Percentiles rank a stretch among this genome's conserved stretches.
phyloP scores from a whole-genome alignment of 23 tunicate genomes.

The Ascidia mentula region DNA sequence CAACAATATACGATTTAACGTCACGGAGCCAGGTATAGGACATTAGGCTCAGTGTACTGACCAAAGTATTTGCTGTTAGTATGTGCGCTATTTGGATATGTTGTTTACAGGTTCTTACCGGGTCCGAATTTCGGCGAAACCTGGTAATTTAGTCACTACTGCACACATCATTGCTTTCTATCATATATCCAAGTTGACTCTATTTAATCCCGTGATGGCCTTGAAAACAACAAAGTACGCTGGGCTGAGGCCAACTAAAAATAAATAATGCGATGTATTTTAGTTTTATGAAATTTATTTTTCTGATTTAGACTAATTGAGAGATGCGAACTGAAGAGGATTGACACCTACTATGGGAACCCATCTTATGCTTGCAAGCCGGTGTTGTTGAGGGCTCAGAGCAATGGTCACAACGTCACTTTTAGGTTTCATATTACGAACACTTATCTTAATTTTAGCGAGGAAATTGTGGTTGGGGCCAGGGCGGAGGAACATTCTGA shows the following conservation, averaged over 20 bases:
- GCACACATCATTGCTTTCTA: neutral
- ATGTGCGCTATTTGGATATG: neutral
- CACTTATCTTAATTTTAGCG: neutral
- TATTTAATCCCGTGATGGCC: neutral
- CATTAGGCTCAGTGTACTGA: neutral
- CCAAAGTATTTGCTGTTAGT: neutral
- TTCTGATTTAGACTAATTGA: neutral
- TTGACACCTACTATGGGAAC: too few species aligned
- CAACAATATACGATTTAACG: neutral
- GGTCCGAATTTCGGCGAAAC: neutral
- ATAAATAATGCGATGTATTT: neutral
- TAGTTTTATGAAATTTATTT: neutral
- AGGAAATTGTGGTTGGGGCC: neutral
- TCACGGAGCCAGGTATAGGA: neutral
- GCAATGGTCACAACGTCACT: slow-evolving; percentile 32
- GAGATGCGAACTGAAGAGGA: neutral
- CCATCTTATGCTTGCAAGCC: slow-evolving; percentile 12
- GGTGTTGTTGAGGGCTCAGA: slow-evolving; percentile 17
- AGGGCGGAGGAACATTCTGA: neutral
- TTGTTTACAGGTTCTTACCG: neutral
- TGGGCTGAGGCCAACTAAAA: neutral
- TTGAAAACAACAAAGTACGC: neutral
- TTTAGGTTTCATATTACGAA: slow-evolving; percentile 24
- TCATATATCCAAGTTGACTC: neutral
- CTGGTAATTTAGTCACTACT: neutral